Evolutionary conservation across 23 tunicate species (phyloP).

Genomic region (Botrylloides violaceus): DNA sequence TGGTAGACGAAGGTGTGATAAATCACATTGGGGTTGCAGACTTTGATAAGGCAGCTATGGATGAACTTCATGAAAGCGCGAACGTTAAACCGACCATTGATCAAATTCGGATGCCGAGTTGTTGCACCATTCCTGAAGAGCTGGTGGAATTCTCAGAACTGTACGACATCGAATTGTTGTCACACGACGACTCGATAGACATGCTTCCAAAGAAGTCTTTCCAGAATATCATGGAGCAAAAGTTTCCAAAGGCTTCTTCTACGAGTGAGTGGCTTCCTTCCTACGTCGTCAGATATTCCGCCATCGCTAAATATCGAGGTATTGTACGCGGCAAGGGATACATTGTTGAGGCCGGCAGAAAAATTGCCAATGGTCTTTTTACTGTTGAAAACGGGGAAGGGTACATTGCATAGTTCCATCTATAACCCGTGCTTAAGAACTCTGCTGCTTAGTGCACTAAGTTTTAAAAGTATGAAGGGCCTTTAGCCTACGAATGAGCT

Average conservation of each 20-base stretch:
- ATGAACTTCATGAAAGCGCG: slow-evolving; percentile 59
- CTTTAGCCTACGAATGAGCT: too few relatives aligned
- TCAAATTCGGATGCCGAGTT: slow-evolving; percentile 55
- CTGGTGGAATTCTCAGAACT: slow-evolving; percentile 57
- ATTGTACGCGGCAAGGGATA: slow-evolving; percentile 79
- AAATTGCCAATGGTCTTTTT: background rate
- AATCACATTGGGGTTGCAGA: slow-evolving; percentile 66
- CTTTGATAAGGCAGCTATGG: slow-evolving; percentile 53
- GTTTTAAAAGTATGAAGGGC: too few relatives aligned
- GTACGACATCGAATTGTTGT: slow-evolving; percentile 51
- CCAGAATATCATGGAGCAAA: slow-evolving; percentile 57
- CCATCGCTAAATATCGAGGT: slow-evolving; percentile 51
- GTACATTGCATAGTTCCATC: background rate
- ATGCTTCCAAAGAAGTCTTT: slow-evolving; percentile 53
- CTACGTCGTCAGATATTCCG: slow-evolving; percentile 71
- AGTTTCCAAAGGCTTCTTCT: slow-evolving; percentile 30
- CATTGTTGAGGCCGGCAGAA: slow-evolving; percentile 57
- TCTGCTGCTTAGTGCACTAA: too few relatives aligned
- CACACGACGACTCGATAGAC: slow-evolving; percentile 83
- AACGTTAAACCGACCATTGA: slow-evolving; percentile 70
- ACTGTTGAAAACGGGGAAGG: background rate
- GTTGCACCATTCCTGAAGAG: slow-evolving; percentile 73
- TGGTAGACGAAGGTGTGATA: slow-evolving; percentile 49
- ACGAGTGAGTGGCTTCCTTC: slow-evolving; percentile 50
- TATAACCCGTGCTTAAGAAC: too few relatives aligned